Conservation (phyloP, 2,888 invertebrate species). For the Phaedon cochleariae region DNA sequence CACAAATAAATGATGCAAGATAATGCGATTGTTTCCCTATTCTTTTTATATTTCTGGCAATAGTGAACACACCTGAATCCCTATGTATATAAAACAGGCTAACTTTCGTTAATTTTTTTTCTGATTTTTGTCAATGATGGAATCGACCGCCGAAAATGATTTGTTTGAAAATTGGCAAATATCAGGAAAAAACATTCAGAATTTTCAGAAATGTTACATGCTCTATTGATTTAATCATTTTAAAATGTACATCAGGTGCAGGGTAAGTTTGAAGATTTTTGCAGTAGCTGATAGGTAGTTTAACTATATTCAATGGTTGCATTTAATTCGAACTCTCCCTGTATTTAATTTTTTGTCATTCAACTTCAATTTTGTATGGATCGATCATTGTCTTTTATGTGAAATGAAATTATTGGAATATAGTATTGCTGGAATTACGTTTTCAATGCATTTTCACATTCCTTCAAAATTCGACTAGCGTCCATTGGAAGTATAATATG, state of each 20-base stretch:
- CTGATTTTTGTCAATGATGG: not conserved
- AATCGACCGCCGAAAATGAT: not conserved
- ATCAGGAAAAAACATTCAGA: not conserved
- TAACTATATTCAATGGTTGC: conserved; percentile 14
- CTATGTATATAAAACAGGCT: not conserved
- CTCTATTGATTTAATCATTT: not conserved
- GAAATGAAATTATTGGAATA: too few relatives aligned
- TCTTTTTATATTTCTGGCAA: too few relatives aligned
- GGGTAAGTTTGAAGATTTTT: not conserved
- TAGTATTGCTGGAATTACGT: too few relatives aligned
- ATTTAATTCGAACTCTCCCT: conserved; percentile 16
- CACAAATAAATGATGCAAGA: too few relatives aligned
- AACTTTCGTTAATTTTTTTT: not conserved
- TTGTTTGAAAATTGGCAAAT: not conserved
- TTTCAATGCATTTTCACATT: too few relatives aligned
- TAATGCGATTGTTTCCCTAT: too few relatives aligned
- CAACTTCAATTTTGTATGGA: not conserved
- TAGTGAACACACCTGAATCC: not conserved
- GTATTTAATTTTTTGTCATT: not conserved
- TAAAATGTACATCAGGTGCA: not conserved
- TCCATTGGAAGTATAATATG: too few relatives aligned
- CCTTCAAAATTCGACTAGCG: too few relatives aligned
- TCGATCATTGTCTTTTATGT: too few relatives aligned
- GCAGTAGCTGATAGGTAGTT: not conserved
- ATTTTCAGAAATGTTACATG: not conserved